Evolutionary conservation across 2,113 vertebrate genomes (phyloP).

Genomic region (Montifringilla adamsi): DNA sequence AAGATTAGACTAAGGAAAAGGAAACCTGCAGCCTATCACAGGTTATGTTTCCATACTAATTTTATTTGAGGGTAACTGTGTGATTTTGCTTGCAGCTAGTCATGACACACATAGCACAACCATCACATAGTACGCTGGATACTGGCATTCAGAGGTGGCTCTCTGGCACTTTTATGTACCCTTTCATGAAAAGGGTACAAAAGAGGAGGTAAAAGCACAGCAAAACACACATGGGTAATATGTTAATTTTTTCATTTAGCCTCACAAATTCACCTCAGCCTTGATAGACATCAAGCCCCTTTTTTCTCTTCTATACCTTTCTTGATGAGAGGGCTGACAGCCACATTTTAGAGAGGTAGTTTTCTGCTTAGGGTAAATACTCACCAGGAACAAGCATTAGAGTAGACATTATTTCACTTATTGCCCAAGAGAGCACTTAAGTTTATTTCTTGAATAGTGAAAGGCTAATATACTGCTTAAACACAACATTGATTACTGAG

Average conservation of each 20-base stretch:
- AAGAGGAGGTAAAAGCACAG: neutral
- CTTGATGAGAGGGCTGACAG: conserved; percentile 12
- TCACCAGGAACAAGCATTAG: neutral
- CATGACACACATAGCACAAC: neutral
- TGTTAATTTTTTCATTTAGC: neutral
- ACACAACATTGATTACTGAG: neutral
- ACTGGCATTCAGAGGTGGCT: neutral
- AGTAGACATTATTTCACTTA: conserved; percentile 9
- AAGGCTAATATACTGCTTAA: conserved; percentile 29
- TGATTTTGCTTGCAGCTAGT: neutral
- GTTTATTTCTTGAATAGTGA: neutral
- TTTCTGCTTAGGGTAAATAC: conserved; percentile 21
- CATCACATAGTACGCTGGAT: neutral
- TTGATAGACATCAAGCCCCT: neutral
- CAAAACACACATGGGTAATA: accelerated
- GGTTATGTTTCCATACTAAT: neutral
- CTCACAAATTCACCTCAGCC: neutral
- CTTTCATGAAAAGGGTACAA: neutral
- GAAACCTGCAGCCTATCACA: neutral
- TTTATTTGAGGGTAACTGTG: neutral
- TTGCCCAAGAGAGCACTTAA: conserved; percentile 32
- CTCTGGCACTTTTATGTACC: neutral
- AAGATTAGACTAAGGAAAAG: neutral
- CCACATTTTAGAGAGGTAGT: neutral
- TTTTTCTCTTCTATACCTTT: neutral